A percentile compares a stretch with the other conserved stretches of the same genome.
Conservation (phyloP, 2,113 vertebrate genomes). For the Piaya cayana region DNA sequence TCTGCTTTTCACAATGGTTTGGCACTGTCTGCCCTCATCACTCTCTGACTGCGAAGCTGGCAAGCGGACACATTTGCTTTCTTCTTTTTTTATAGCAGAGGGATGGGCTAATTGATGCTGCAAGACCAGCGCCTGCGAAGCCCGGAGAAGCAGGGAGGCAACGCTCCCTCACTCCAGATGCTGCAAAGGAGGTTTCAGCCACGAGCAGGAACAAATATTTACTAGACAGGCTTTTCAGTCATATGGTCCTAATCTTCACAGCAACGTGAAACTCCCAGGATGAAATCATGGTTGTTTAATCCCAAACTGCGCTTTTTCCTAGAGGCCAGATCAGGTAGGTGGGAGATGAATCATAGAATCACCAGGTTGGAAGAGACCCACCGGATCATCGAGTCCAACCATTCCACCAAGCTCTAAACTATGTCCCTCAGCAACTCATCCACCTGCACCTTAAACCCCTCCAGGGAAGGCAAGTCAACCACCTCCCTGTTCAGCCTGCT, state of each 20-base stretch:
- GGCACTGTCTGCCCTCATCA: not conserved
- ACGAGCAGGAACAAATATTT: conserved; percentile 40
- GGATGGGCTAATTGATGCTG: not conserved
- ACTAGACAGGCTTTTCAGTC: conserved; percentile 42
- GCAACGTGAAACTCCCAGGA: conserved; percentile 24
- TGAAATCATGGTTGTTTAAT: conserved; percentile 52
- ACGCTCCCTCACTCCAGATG: not conserved
- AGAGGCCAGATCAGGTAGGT: conserved; percentile 13
- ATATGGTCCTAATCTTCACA: conserved; percentile 48
- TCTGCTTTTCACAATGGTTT: conserved; percentile 30
- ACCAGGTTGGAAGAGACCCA: too few relatives aligned
- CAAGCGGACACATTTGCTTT: not conserved
- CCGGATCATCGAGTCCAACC: too few relatives aligned
- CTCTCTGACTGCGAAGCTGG: not conserved
- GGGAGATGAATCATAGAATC: too few relatives aligned
- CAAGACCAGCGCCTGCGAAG: not conserved
- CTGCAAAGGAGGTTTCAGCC: not conserved
- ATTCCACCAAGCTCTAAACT: too few relatives aligned
- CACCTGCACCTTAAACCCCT: too few relatives aligned
- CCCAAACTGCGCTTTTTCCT: not conserved
- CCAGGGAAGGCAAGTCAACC: too few relatives aligned
- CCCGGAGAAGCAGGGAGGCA: not conserved
- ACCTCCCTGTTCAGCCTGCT: too few relatives aligned
- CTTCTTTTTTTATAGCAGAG: not conserved
- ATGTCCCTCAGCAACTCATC: too few relatives aligned